Percentiles rank a stretch among this genome's conserved stretches.
Conservation (phyloP, 2,113 vertebrate species). For the Podiceps cristatus region DNA sequence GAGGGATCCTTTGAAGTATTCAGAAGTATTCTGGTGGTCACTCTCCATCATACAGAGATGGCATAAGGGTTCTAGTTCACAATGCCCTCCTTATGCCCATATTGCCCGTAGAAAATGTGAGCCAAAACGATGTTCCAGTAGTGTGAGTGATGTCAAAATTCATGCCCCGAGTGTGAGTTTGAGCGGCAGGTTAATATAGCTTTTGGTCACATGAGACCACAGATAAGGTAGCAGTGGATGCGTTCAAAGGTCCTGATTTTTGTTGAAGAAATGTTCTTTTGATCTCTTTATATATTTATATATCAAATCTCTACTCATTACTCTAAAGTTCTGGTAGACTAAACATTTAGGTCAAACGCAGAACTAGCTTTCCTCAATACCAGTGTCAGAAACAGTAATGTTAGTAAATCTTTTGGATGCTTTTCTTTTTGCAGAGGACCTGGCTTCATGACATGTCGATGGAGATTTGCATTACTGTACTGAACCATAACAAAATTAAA, state of each 20-base stretch:
- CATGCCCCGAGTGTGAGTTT: neutral
- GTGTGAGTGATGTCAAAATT: neutral
- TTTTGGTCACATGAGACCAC: neutral
- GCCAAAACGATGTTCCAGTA: neutral
- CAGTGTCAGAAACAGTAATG: neutral
- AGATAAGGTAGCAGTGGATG: neutral
- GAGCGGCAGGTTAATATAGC: neutral
- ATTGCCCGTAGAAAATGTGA: neutral
- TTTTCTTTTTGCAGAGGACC: neutral
- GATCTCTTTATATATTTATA: neutral
- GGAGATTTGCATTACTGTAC: neutral
- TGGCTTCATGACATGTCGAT: neutral
- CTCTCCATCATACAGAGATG: neutral
- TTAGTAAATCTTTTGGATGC: neutral
- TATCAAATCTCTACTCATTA: neutral
- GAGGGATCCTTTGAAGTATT: neutral
- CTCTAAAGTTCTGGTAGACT: neutral
- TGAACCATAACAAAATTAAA: neutral
- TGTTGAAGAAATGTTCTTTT: neutral
- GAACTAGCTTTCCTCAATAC: neutral
- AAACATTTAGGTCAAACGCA: neutral
- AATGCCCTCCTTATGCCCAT: neutral
- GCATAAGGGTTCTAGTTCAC: neutral
- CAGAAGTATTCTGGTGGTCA: neutral
- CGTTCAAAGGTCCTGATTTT: neutral